Base-by-base conservation (phyloP, 2,888 invertebrate species). In the Leucoptera coffeella region DNA sequence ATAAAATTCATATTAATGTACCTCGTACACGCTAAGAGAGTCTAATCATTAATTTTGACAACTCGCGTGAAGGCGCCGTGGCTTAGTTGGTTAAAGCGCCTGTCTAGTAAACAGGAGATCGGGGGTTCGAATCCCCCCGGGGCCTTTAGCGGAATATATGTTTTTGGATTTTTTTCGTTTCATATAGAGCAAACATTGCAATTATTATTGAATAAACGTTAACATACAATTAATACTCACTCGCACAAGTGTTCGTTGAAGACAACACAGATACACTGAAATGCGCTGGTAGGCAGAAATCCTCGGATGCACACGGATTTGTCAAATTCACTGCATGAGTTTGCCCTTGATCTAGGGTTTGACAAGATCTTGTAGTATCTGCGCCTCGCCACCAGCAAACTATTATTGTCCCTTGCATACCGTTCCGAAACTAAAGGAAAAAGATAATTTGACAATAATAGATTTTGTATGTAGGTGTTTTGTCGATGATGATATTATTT, bases 1-100 rank as follows among this genome's bases (percentile, higher is more conserved):
- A n/a, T n/a, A n/a, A n/a, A n/a, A n/a, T n/a, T n/a, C n/a, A n/a
- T n/a, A n/a, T n/a, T n/a, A n/a, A n/a, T n/a, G n/a, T n/a, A n/a
- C n/a, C n/a, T n/a, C n/a, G n/a, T n/a, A n/a, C n/a, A n/a, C n/a
- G n/a, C n/a, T n/a, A n/a, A n/a, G n/a, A n/a, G n/a, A n/a, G n/a
- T n/a, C n/a, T n/a, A n/a, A n/a, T n/a, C n/a, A n/a, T n/a, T n/a
- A n/a, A n/a, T n/a, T n/a, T n/a, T n/a, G n/a, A n/a, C n/a, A n/a
- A n/a, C n/a, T n/a, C n/a, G n/a, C n/a, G n/a, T n/a, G n/a, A 27
- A 46, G 69, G 71, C 71, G 71, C 67, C 69, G 69, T 69, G 67
- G 71, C 69, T 67, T 67, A 67, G 65, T 69, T 67, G 67, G 67
- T 67, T 67, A 67, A 67, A 67, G 67, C 67, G 67, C 67, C 67